These are phyloP conservation scores for Ophthalmolycus amberensis DNA, from an alignment of 2,113 vertebrate species.

Conservation along the genomic window DNA sequence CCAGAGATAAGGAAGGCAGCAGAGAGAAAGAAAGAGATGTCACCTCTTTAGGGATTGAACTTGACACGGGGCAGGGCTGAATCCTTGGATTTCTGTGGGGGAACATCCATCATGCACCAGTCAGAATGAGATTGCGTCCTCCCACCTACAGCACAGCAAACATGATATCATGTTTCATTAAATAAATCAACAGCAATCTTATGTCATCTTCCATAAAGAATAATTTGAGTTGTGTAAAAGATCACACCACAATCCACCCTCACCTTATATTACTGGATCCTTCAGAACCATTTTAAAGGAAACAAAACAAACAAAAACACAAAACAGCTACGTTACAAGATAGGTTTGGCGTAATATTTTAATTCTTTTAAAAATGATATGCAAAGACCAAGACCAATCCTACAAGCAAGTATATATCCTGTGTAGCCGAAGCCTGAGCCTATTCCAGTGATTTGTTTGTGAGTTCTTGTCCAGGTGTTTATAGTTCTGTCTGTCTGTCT, in stretches of 20 bases:
- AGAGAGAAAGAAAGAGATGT: constrained; percentile 12
- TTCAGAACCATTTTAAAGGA: neutral
- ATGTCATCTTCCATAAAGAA: neutral
- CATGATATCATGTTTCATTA: constrained; percentile 38
- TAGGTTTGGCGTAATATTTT: neutral
- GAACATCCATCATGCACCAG: constrained; percentile 58
- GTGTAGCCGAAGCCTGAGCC: neutral
- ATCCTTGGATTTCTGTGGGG: constrained; percentile 26
- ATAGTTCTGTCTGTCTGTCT: no score
- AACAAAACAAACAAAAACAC: no score
- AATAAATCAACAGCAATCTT: neutral
- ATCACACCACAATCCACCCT: neutral
- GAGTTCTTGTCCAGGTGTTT: no score
- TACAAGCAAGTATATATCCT: no score
- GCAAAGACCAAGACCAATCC: neutral
- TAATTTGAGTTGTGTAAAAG: neutral
- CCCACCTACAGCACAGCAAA: constrained; percentile 42
- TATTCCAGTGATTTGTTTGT: neutral
- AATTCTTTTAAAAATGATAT: neutral
- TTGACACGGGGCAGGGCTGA: constrained; percentile 37
- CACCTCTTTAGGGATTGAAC: constrained; percentile 8
- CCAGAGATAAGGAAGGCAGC: neutral
- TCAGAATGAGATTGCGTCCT: constrained; percentile 33
- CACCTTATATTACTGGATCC: neutral
- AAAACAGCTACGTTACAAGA: neutral